phyloP scores from a whole-genome alignment of 2,113 vertebrate genomes.

The Dolichotis patagonum region DNA sequence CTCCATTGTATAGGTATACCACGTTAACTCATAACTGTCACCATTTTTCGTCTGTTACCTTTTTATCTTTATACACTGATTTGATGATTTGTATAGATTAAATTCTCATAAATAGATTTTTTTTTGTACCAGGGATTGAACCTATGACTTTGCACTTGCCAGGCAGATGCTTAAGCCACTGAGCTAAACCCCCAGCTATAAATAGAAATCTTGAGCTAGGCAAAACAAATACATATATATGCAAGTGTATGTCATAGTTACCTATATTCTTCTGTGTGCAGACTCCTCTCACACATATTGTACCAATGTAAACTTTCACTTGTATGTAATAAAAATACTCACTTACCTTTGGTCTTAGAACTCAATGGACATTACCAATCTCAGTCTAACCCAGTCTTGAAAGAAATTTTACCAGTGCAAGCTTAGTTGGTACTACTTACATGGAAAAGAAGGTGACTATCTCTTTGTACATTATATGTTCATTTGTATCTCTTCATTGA shows the following conservation, averaged over 20 bases:
- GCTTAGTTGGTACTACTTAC: neutral
- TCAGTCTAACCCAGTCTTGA: neutral
- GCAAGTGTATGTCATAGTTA: neutral
- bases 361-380: neutral
- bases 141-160: too few species aligned
- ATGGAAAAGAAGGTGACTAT: neutral
- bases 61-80: neutral
- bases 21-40: neutral
- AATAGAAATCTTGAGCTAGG: neutral
- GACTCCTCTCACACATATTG: neutral
- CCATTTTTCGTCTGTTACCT: neutral
- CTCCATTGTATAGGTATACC: neutral
- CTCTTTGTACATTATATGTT: neutral
- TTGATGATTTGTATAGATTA: neutral
- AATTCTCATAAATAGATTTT: neutral
- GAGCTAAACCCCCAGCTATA: too few species aligned
- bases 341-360: neutral
- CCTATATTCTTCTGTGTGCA: neutral
- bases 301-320: neutral
- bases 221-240: neutral
- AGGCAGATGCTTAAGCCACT: too few species aligned
- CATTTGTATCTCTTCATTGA: neutral
- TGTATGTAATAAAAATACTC: neutral
- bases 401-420: neutral
- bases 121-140: too few species aligned